phyloP scores from a whole-genome alignment of 2,797 vertebrate genomes.

The Peromyscus melanophrys region DNA sequence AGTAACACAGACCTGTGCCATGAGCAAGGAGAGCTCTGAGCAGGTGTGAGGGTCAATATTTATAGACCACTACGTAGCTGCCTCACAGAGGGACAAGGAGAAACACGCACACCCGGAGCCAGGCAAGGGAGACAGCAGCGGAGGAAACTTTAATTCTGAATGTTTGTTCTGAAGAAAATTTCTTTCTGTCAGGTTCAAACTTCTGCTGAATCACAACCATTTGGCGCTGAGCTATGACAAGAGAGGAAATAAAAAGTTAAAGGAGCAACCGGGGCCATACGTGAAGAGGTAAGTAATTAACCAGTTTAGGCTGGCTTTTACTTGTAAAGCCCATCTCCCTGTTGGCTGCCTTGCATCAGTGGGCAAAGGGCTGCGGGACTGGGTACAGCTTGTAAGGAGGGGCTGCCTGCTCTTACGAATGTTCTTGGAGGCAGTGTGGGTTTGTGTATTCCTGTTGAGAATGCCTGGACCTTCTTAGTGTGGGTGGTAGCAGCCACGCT shows the following conservation, averaged over 20 bases:
- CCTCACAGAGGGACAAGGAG: constrained; percentile 66
- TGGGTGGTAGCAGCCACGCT: not conserved
- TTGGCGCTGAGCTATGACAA: constrained; percentile 73
- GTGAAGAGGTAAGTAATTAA: constrained; percentile 85
- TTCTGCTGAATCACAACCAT: constrained; percentile 79
- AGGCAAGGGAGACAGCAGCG: constrained; percentile 53
- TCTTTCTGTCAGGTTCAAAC: constrained; percentile 81
- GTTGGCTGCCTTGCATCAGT: not conserved
- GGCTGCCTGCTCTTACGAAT: not conserved
- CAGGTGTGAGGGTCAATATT: constrained; percentile 90
- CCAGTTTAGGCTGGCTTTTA: constrained; percentile 49
- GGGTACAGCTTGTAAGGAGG: not conserved
- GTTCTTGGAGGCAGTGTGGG: not conserved
- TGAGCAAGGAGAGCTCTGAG: constrained; percentile 83
- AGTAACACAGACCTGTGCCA: constrained; percentile 90
- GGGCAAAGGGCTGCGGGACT: not conserved
- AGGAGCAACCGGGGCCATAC: constrained; percentile 48
- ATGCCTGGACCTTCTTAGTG: not conserved
- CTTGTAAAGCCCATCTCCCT: not conserved
- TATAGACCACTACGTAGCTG: constrained; percentile 88
- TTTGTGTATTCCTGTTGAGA: constrained; percentile 7
- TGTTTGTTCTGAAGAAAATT: constrained; percentile 71
- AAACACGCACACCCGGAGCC: not conserved
- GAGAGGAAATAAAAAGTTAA: constrained; percentile 83
- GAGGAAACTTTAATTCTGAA: constrained; percentile 70